These are phyloP conservation scores for Andricus quercusramuli DNA, from an alignment of 2,888 invertebrate genomes.

Conservation along the genomic window DNA sequence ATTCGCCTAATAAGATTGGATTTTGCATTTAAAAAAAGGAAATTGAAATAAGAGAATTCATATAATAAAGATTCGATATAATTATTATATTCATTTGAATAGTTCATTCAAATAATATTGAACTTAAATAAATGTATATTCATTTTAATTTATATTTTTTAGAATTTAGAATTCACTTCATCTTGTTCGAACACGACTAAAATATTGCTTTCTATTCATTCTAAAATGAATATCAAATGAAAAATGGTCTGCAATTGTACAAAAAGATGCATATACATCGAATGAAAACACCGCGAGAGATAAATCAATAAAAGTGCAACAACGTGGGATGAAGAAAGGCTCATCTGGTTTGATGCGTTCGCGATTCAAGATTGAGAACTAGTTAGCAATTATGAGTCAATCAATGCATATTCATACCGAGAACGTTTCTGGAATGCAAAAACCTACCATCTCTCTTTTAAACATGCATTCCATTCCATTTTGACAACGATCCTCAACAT, in stretches of 20 bases:
- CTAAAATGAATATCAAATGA: background rate
- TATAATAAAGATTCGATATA: too few species aligned
- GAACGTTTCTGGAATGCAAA: slow-evolving; percentile 65
- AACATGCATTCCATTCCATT: background rate
- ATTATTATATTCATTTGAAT: too few species aligned
- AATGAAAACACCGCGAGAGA: background rate
- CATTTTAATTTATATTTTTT: too few species aligned
- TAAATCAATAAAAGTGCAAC: slow-evolving; percentile 5
- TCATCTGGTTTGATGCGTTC: background rate
- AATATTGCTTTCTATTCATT: background rate
- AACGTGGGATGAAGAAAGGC: slow-evolving; percentile 15
- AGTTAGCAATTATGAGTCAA: slow-evolving; percentile 64
- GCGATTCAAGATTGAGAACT: background rate
- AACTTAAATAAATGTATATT: too few species aligned
- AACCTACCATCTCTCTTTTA: slow-evolving; percentile 43
- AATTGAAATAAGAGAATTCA: background rate
- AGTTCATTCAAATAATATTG: too few species aligned
- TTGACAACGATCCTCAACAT: background rate
- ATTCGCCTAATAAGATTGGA: slow-evolving; percentile 8
- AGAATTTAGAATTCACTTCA: too few species aligned
- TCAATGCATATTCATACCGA: slow-evolving; percentile 67
- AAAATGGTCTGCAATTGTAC: background rate
- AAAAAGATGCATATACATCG: background rate
- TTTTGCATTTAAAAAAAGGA: background rate
- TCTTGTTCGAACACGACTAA: background rate